Conservation (phyloP, 2,113 vertebrate species). For the Vulpes lagopus region DNA sequence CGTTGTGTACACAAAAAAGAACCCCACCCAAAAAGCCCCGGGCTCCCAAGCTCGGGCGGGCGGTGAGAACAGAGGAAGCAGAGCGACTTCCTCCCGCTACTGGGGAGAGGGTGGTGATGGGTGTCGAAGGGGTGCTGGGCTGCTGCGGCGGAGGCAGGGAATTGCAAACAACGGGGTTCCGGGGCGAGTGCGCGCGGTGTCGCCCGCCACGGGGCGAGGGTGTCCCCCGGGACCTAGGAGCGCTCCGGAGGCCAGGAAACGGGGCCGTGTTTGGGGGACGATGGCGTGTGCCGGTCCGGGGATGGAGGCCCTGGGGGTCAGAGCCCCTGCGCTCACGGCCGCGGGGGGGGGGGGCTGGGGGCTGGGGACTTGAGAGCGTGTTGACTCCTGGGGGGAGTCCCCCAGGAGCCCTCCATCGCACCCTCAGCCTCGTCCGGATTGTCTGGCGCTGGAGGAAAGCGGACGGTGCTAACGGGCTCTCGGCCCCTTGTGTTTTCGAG, state of each 20-base stretch:
- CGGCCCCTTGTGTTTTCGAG: constrained; percentile 49
- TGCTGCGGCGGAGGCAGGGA: constrained; percentile 20
- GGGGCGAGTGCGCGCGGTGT: background rate
- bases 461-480: constrained; percentile 10
- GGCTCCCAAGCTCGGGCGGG: constrained; percentile 58
- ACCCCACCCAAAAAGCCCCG: constrained; percentile 78
- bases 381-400: background rate
- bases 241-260: constrained; percentile 3
- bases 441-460: background rate
- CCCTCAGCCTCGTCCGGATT: background rate
- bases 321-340: background rate
- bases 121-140: constrained; percentile 64
- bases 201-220: background rate
- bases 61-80: constrained; percentile 80
- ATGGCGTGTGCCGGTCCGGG: background rate
- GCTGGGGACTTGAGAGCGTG: constrained; percentile 53
- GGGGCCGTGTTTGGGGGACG: background rate
- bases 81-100: constrained; percentile 78
- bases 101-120: constrained; percentile 53
- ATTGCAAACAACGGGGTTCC: constrained; percentile 60
- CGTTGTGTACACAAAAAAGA: constrained; percentile 65
- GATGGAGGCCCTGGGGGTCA: background rate
- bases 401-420: background rate
- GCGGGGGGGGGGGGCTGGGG: background rate
- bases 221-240: background rate